These are phyloP conservation scores for Coreius guichenoti DNA, from an alignment of 2,797 vertebrate genomes.

Conservation along the genomic window DNA sequence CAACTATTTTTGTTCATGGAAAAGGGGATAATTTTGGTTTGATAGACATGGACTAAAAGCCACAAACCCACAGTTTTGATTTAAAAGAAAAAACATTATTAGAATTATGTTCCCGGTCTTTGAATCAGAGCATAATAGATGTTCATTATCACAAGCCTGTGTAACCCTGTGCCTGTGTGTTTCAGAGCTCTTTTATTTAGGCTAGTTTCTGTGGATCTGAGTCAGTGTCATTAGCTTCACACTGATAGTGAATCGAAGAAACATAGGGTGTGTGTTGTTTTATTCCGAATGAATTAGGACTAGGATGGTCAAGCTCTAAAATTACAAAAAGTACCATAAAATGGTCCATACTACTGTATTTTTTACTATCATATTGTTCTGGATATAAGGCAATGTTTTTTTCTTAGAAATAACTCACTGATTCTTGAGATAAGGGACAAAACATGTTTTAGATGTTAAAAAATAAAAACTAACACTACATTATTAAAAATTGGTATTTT, in stretches of 20 bases:
- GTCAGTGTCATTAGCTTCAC: constrained; percentile 1
- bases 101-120: neutral
- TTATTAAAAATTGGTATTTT: no score
- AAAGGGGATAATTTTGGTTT: constrained; percentile 26
- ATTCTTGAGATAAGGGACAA: no score
- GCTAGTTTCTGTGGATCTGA: neutral
- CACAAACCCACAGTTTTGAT: neutral
- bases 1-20: neutral
- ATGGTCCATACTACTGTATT: neutral
- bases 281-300: neutral
- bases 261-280: neutral
- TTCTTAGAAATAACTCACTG: no score
- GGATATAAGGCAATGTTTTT: no score
- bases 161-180: neutral
- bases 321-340: neutral
- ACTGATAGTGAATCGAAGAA: neutral
- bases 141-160: constrained; percentile 7
- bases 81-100: neutral
- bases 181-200: constrained; percentile 1
- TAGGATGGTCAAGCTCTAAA: neutral
- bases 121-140: neutral
- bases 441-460: no score
- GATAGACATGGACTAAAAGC: neutral
- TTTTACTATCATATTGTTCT: neutral
- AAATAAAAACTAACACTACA: no score